Base-by-base conservation (phyloP, 2,113 vertebrate species). In the Solea senegalensis region DNA sequence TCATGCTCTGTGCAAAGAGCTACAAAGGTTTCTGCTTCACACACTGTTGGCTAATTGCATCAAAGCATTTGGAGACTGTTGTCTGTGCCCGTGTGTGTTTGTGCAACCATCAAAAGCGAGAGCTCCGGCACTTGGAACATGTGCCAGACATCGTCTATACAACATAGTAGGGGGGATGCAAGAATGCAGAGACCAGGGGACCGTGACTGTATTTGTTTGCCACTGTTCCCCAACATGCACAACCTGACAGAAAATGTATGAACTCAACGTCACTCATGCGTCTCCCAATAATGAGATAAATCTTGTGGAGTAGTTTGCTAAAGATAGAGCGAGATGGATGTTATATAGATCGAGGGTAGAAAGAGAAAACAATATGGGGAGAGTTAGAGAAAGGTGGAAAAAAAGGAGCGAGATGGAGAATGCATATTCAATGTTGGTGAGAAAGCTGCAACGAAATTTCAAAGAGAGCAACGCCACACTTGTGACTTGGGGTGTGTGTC, bases 31-130 rank as follows among this genome's bases (percentile, higher is more conserved):
- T 84, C 84, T 88, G 86, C 84, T 88, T 91, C 90, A 84, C 83
- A 88, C 88, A 78, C 84, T 85, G 88, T 76, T 88, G 85, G 82
- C 86, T 92, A 92, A 92, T 90, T 88, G 88, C 83, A 87, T 93
- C 86, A 90, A 92, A 89, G 88, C 76, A 65, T 82, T 87, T 77
- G 80, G 84, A 85, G 76, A 68, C 59, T 72, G 76, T 77, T 74
- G 84, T 81, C 78, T 86, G 81, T 77, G 65, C 56, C 50, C 45
- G 63, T 2, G 50, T 2, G 50, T 85, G 86, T 91, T 90, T 89
- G 84, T 80, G 72, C 72, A 82, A 66, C 84, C 90, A 89, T 91
- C 85, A 89, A 84, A 85, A 78, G 58, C 69, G 60, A 62, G 75
- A 51, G 84, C 72, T 74, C 48, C 62, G 65, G 75, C 66, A 70